Evolutionary conservation across 2,888 invertebrate genomes (phyloP), one percentile per base, ranked within the genome.

Genomic region (Drosophila limbata): DNA sequence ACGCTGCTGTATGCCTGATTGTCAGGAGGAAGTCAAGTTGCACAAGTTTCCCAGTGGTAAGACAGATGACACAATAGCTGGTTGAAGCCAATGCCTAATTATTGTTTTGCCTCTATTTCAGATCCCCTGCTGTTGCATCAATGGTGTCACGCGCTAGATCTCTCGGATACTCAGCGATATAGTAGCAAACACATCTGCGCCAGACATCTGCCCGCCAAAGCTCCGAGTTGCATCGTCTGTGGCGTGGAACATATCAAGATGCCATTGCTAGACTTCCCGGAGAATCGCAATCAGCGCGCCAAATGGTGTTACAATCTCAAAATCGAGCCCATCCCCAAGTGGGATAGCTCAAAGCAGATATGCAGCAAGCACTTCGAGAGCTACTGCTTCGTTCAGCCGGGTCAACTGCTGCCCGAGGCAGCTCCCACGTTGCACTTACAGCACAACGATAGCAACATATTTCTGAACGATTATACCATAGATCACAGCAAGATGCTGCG

Each of bases 381-480:
- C 10, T 53, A 64, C 44, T 86, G 89, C 60, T 81, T 90, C 45
- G 57, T 59, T 15, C 52, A 63, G 28, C 69, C 75, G 8, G 84
- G 80, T 11, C 73, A 74, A 45, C 68, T 91, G 21, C 77, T 80
- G 10, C 45, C 68, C 0, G 90, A 90, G 13, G 90, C 91, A 5
- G 76, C 90, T 21, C 91, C 91, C n/a, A 90, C 91, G 8, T 70
- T 88, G 45, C 81, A 82, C 50, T 65, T 91, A 25, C 84, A 77
- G 13, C 91, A 91, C 60, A 65, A 60, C 3, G 91, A 91, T 53
- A 67, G 60, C 28, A 88, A 91, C 50, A 78, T 86, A 70, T 90
- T 89, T 69, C 68, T 76, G 19, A 90, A 89, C 59, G 81, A 85
- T 39, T 68, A 69, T 44, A 45, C 47, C 63, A 57, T 64, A 9